Percentiles rank a stretch among this genome's conserved stretches.
phyloP scores from a whole-genome alignment of 2,888 invertebrate species.

The Heterodera filipjevi region DNA sequence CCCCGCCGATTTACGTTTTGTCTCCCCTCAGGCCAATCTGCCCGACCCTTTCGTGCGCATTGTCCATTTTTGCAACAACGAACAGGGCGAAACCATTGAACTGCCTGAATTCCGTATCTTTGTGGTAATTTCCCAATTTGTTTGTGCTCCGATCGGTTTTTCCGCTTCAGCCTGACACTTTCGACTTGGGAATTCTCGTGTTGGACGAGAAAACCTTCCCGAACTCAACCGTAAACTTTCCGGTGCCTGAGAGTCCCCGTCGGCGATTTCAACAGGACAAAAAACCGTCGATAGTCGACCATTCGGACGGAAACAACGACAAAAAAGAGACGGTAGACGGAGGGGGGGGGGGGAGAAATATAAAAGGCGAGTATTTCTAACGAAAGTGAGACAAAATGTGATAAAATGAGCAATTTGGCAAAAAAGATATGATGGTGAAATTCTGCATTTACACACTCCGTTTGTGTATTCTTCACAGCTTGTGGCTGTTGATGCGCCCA shows the following conservation, averaged over 20 bases:
- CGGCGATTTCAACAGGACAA: not conserved
- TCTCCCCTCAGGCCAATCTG: not conserved
- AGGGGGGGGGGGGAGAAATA: not conserved
- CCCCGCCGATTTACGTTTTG: not conserved
- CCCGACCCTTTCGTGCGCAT: conserved; percentile 48
- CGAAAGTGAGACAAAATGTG: not conserved
- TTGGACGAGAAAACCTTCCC: conserved; percentile 44
- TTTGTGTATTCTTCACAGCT: no score
- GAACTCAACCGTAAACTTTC: conserved; percentile 17
- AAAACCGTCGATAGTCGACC: not conserved
- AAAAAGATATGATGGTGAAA: no score
- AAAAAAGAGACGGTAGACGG: not conserved
- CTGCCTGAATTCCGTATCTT: conserved; percentile 43
- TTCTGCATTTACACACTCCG: no score
- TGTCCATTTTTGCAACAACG: conserved; percentile 61
- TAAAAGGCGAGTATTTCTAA: not conserved
- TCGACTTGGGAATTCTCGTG: conserved; percentile 56
- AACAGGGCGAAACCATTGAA: conserved; percentile 55
- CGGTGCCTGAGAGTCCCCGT: conserved; percentile 9
- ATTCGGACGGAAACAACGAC: not conserved
- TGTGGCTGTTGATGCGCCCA: not conserved
- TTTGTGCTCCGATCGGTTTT: not conserved
- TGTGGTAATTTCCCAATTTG: conserved; percentile 25
- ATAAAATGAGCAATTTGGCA: no score
- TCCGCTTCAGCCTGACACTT: conserved; percentile 49